These are phyloP conservation scores for Carcharodon carcharias DNA, from an alignment of 2,797 vertebrate genomes.

Conservation along the genomic window DNA sequence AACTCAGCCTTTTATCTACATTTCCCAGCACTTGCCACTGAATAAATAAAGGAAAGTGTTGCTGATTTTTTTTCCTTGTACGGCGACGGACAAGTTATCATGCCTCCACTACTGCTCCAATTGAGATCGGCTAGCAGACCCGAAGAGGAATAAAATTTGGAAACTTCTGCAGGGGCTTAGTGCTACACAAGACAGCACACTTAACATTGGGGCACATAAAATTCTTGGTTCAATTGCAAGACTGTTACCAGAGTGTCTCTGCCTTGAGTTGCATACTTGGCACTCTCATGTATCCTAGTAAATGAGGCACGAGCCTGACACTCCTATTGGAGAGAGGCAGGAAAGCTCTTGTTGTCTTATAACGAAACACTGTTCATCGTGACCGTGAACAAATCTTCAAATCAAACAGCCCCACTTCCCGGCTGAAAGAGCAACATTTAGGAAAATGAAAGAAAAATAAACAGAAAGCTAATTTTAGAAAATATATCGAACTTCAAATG, in stretches of 20 bases:
- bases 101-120: neutral
- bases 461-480: neutral
- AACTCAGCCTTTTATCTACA: neutral
- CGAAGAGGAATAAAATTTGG: neutral
- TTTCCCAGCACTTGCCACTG: neutral
- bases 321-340: neutral
- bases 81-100: neutral
- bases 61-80: neutral
- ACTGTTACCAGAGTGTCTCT: neutral
- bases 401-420: no score
- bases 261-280: neutral
- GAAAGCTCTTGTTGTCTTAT: neutral
- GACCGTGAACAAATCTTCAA: no score
- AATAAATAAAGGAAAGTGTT: neutral
- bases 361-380: neutral
- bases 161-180: neutral
- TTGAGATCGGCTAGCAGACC: neutral
- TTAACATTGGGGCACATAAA: neutral
- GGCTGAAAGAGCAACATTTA: neutral
- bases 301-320: neutral
- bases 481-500: neutral
- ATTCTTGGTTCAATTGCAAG: neutral
- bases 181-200: neutral
- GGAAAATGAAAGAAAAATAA: neutral
- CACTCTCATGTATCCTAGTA: neutral